Conservation (phyloP, 1,140 invertebrate species). For the Drosophila ohnishii region DNA sequence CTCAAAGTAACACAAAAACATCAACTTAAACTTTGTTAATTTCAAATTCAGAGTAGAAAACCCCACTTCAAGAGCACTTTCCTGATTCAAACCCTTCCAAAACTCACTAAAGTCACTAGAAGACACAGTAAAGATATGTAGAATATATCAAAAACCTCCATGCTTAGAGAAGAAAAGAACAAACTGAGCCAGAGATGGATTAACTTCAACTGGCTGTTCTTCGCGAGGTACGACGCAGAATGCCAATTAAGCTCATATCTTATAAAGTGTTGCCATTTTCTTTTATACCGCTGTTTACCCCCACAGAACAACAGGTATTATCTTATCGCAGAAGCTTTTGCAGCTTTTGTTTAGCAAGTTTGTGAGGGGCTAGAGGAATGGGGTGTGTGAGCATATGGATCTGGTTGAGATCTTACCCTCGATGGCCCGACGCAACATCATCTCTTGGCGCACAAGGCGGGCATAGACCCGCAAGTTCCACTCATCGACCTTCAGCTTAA, state of each 20-base stretch:
- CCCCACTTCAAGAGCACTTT: constrained; percentile 9
- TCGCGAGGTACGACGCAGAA: constrained; percentile 19
- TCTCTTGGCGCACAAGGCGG: constrained; percentile 62
- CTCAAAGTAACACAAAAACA: neutral
- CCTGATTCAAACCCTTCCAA: neutral
- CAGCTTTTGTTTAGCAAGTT: constrained; percentile 21
- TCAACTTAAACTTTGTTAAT: neutral
- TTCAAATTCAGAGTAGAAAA: neutral
- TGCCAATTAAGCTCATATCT: constrained; percentile 29
- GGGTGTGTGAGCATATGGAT: constrained; percentile 2
- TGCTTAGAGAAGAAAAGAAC: constrained; percentile 7
- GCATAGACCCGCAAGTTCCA: constrained; percentile 60
- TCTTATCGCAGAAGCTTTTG: constrained; percentile 29
- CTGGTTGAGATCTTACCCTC: constrained; percentile 63
- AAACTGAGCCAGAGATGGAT: constrained; percentile 17
- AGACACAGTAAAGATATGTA: constrained; percentile 47
- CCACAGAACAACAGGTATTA: constrained; percentile 16
- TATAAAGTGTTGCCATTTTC: constrained; percentile 23
- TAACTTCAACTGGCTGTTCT: constrained; percentile 8
- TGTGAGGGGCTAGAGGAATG: neutral
- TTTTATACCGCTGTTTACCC: constrained; percentile 22
- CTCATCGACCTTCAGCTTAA: constrained; percentile 61
- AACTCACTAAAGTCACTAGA: constrained; percentile 50
- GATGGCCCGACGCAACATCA: constrained; percentile 61
- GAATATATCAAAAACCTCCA: constrained; percentile 47